Evolutionary conservation across 2,797 vertebrate species (phyloP), one percentile per base, ranked within the genome.

Genomic region (Calcarius lapponicus): DNA sequence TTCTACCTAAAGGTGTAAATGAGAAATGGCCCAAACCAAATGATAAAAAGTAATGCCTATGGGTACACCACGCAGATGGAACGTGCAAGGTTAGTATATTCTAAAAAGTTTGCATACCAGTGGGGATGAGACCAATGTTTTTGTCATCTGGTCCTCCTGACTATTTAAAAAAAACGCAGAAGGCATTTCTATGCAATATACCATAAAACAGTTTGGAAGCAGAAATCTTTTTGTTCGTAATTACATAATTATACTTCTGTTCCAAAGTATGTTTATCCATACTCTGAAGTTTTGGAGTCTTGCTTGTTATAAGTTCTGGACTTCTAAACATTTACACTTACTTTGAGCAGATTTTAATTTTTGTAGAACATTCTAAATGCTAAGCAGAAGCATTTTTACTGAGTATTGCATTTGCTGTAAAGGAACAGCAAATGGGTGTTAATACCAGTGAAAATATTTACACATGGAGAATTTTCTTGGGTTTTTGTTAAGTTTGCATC

Each of bases 331-430:
- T 61, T 83, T 89, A 43, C 6, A 45, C 14, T 86, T 95, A 42
- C 29, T 87, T 82, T 43, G 45, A 91, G 31, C 47, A 92, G 82
- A 60, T 84, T 95, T 81, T 80, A 76, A 45, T 79, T 70, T 91
- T 74, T 70, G 47, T 70, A 42, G 64, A 90, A 88, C 36, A 47
- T 78, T 67, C 48, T 66, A 17, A 38, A 26, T 73, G 66, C 70
- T 91, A 48, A 84, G 72, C 40, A 81, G 61, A 92, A 89, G 6
- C 51, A 56, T 90, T 96, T 92, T 74, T n/a, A 50, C 6, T 80
- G 66, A 60, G 56, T 36, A 57, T 64, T 90, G 61, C 45, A 86
- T 94, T 93, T 95, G 36, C 38, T 79, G 13, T 78, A 58, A 88
- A 81, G 76, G 18, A 93, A 60, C n/a, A 67, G 64, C n/a, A 88